A percentile compares a stretch with the other conserved stretches of the same genome.
Evolutionary conservation across 64 coral and sea anemone species (phyloP).

Genomic region (Porites lutea): DNA sequence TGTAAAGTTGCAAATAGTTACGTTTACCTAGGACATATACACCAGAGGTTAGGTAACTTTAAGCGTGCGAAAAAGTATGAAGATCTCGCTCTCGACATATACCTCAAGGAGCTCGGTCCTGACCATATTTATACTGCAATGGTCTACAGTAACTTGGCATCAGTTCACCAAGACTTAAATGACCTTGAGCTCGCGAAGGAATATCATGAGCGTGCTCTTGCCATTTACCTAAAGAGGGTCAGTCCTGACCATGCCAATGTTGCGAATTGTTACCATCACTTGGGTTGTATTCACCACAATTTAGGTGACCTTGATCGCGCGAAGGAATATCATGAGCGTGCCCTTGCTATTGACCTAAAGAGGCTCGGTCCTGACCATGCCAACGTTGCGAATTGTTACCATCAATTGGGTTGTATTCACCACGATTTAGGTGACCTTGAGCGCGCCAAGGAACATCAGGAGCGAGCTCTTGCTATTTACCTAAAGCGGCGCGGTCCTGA

Average conservation of each 20-base stretch:
- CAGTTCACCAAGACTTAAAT: neutral
- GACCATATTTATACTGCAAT: constrained; percentile 6
- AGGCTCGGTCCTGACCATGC: neutral
- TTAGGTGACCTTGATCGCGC: no score
- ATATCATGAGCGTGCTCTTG: constrained; percentile 26
- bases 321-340: no score
- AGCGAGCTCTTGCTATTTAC: constrained; percentile 22
- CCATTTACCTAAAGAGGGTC: neutral
- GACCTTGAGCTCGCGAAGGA: constrained; percentile 11
- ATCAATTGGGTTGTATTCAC: neutral
- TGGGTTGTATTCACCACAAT: no score
- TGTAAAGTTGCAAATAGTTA: neutral
- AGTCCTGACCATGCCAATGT: neutral
- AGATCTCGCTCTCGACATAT: neutral
- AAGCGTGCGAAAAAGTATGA: neutral
- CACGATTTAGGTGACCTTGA: neutral
- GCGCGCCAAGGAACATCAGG: neutral
- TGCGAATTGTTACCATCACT: neutral
- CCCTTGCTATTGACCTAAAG: no score
- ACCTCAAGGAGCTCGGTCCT: neutral
- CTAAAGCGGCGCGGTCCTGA: neutral
- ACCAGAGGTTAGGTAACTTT: neutral
- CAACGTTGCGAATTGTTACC: neutral
- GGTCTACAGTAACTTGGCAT: neutral
- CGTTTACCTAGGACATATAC: neutral